Base-by-base conservation (phyloP, 2,113 vertebrate genomes). In the Aspidoscelis tigris region DNA sequence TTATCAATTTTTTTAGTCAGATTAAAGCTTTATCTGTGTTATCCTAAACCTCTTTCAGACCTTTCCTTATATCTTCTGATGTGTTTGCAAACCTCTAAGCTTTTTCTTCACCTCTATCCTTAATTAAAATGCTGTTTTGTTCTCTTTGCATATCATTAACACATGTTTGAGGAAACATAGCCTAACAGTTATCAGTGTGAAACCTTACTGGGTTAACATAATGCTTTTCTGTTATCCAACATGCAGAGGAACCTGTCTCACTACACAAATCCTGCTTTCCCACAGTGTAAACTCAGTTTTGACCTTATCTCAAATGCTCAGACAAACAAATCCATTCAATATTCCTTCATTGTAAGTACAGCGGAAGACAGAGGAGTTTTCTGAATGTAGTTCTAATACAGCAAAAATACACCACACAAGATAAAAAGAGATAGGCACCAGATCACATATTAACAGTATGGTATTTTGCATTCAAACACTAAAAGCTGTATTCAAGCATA, bases 61-160 rank as follows among this genome's bases (percentile, higher is more conserved):
- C 68, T 0, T 10, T 82, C 33, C 74, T 21, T 24, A 4, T 24
- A 66, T 78, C 80, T 83, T 81, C 2, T 14, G 7, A 43, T 39
- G 18, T 58, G n/a, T 69, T 43, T 47, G 43, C 55, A 78, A 43
- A 84, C 3, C 7, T 80, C 88, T 47, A 61, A 4, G 24, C 41
- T 79, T 84, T 75, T 69, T 33, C n/a, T 61, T 53, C 74, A 70
- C 75, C 50, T 82, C 20, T 82, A 75, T n/a, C 8, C 68, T 86
- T 75, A 81, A 80, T 65, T 72, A 86, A 70, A 61, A 73, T 0
- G 0, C 53, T 80, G 3, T 33, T 81, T 70, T 81, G 12, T 83
- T 75, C 26, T 61, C 0, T 78, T 82, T 55, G 81, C 18, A 50
- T 7, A 41, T 80, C 0, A 84, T 76, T 88, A 72, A 85, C 6